Evolutionary conservation across 2,888 invertebrate species (phyloP).

Genomic region (Mythimna loreyi): DNA sequence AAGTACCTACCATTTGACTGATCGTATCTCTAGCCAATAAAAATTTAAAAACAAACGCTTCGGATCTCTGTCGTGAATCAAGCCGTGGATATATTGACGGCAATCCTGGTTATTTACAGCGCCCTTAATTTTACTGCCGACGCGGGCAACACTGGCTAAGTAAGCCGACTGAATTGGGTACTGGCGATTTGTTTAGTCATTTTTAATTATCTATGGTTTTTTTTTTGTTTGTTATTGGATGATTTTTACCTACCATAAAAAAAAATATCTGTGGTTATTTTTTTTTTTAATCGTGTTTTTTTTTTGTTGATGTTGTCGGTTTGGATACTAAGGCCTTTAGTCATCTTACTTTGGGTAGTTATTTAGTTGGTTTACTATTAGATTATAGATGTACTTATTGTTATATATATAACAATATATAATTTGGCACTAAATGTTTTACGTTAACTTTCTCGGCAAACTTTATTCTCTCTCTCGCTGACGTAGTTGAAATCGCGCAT

Average conservation of each 20-base stretch:
- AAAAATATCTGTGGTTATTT: too few relatives aligned
- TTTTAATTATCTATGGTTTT: neutral
- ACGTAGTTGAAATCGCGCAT: too few relatives aligned
- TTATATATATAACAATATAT: too few relatives aligned
- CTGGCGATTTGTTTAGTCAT: slow-evolving; percentile 51
- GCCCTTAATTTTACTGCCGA: slow-evolving; percentile 64
- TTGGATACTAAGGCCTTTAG: neutral
- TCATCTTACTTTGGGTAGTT: too few relatives aligned
- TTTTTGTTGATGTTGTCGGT: too few relatives aligned
- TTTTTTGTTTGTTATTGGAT: too few relatives aligned
- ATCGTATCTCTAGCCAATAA: slow-evolving; percentile 66
- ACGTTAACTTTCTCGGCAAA: too few relatives aligned
- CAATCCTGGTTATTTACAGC: slow-evolving; percentile 80
- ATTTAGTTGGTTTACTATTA: too few relatives aligned
- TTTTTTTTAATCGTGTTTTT: neutral
- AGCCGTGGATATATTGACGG: slow-evolving; percentile 77
- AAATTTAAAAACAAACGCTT: slow-evolving; percentile 62
- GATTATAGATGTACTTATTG: too few relatives aligned
- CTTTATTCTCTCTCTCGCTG: too few relatives aligned
- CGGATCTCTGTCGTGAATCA: slow-evolving; percentile 68
- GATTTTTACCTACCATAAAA: too few relatives aligned
- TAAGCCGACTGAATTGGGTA: slow-evolving; percentile 34
- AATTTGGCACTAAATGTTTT: too few relatives aligned
- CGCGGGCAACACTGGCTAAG: slow-evolving; percentile 40
- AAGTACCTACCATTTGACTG: slow-evolving; percentile 61